These are phyloP conservation scores for Ptilonorhynchus violaceus DNA, from an alignment of 2,113 vertebrate species.

Conservation along the genomic window DNA sequence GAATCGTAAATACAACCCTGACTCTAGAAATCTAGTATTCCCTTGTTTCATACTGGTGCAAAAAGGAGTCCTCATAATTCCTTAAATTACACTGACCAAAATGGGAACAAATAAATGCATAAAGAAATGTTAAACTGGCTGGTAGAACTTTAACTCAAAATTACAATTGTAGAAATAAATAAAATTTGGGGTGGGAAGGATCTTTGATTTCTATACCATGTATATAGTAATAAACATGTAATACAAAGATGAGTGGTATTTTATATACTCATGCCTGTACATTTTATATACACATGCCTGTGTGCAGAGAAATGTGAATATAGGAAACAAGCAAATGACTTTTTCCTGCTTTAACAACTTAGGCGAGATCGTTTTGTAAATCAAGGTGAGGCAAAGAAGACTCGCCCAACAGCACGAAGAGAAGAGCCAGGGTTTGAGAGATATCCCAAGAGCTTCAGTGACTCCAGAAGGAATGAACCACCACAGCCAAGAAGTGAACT, in stretches of 20 bases:
- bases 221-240: background rate
- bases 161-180: background rate
- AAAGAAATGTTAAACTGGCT: background rate
- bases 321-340: background rate
- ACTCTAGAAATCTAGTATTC: background rate
- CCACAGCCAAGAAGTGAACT: conserved; percentile 80
- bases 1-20: background rate
- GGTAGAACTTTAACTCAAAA: background rate
- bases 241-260: background rate
- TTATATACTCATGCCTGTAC: background rate
- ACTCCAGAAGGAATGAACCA: conserved; percentile 84
- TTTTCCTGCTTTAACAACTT: background rate
- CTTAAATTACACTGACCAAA: background rate
- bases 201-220: background rate
- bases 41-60: background rate
- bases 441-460: conserved; percentile 88
- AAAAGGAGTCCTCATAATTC: background rate
- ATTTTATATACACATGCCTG: background rate
- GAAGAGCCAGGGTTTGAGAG: conserved; percentile 85
- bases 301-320: background rate
- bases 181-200: background rate
- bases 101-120: background rate
- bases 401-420: conserved; percentile 80
- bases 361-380: conserved; percentile 90
- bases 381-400: conserved; percentile 89